Evolutionary conservation across 2,113 vertebrate species (phyloP), one percentile per base, ranked within the genome.

Genomic region (Dipodomys ordii): DNA sequence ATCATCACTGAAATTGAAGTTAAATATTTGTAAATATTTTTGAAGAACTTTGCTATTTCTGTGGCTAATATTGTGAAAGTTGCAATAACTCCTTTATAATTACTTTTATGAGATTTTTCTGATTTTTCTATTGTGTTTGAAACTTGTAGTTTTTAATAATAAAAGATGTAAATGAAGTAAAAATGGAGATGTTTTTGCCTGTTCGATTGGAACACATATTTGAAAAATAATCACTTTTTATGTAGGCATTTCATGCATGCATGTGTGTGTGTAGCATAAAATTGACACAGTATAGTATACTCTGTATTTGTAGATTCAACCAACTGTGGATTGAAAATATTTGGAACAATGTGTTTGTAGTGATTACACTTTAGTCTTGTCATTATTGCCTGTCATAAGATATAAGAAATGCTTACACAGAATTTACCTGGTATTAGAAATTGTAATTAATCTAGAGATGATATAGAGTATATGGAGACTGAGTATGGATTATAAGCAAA

Each of bases 21-120:
- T 84, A 62, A 74, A 71, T 90, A 87, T 89, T 85, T 95, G 1
- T 62, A 80, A 93, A 80, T 89, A 25, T 53, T 88, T 94, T 53
- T 90, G 62, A 93, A 39, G 71, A 90, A 74, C 28, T 92, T 69
- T 65, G 64, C 57, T 68, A 30, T 93, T 80, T 65, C 28, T 77
- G 0, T 92, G 83, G 44, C 39, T 39, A 44, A 85, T 73, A 49
- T 81, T 94, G 25, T 23, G 86, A 86, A 87, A 15, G 53, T 84
- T 89, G 2, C 7, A 46, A 30, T 85, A 86, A 11, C n/a, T 73
- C 9, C 44, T 83, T 88, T 25, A 46, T 69, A 12, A 80, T 91
- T 93, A 27, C 27, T 69, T 80, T 90, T 68, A 35, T 88, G 57
- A 74, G 25, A 32, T 68, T 88, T 39, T 73, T 87, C 32, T 46